Percentiles rank a stretch among this genome's conserved stretches.
Evolutionary conservation across 2,113 vertebrate species (phyloP).

Genomic region (Salvelinus alpinus): DNA sequence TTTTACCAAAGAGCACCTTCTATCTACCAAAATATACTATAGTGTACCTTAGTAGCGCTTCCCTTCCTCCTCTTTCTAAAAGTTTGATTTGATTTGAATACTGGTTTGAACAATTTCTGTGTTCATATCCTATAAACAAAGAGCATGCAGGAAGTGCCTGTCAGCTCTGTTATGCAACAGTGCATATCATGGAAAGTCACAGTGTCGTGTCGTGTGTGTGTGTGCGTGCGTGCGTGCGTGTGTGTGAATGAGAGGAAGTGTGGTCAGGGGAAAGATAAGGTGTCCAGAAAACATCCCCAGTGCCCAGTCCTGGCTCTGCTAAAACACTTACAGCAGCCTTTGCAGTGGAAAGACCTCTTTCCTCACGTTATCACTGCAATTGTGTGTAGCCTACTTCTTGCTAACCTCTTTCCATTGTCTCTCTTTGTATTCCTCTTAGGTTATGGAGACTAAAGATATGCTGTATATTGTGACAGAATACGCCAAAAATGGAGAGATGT

Average conservation of each 20-base stretch:
- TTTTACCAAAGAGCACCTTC: too few relatives aligned
- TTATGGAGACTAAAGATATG: constrained; percentile 99
- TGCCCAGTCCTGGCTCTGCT: background rate
- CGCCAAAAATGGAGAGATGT: constrained; percentile 98
- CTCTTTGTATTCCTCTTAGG: constrained; percentile 70
- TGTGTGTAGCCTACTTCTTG: constrained; percentile 4
- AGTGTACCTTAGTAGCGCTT: too few relatives aligned
- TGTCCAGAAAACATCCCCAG: constrained; percentile 28
- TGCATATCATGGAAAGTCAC: constrained; percentile 41
- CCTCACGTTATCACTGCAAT: background rate
- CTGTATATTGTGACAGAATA: constrained; percentile 98
- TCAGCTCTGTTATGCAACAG: constrained; percentile 39
- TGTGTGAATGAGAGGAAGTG: constrained; percentile 19
- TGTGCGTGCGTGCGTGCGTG: background rate
- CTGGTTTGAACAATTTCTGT: background rate
- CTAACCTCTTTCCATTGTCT: constrained; percentile 22
- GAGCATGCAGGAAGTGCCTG: constrained; percentile 35
- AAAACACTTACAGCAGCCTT: constrained; percentile 4
- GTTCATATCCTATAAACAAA: constrained; percentile 37
- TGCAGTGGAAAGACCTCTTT: background rate
- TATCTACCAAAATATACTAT: too few relatives aligned
- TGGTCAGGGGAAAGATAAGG: constrained; percentile 13
- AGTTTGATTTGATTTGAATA: too few relatives aligned
- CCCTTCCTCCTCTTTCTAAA: too few relatives aligned
- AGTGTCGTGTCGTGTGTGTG: constrained; percentile 8